These are phyloP conservation scores for Columba guinea DNA, from an alignment of 2,797 vertebrate species.

Conservation along the genomic window DNA sequence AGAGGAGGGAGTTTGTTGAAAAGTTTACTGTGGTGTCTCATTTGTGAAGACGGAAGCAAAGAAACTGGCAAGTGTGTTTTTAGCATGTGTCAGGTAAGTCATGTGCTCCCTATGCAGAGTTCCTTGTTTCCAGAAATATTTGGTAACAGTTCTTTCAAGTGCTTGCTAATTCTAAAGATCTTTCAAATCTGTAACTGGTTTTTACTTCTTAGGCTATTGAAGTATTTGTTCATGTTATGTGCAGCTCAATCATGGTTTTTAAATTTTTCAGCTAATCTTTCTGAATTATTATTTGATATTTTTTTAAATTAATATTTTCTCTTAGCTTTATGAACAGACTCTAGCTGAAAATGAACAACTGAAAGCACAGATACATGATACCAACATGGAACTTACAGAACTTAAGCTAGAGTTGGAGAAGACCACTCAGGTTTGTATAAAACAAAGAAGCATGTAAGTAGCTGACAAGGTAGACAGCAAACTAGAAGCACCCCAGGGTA, in stretches of 20 bases:
- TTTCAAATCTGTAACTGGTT: background rate
- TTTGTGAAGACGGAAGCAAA: background rate
- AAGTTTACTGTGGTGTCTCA: background rate
- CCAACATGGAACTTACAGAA: slow-evolving; percentile 93
- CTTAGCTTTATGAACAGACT: slow-evolving; percentile 97
- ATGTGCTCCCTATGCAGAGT: background rate
- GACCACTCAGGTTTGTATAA: slow-evolving; percentile 91
- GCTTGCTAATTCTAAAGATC: background rate
- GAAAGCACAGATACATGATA: slow-evolving; percentile 96
- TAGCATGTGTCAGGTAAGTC: background rate
- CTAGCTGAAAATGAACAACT: slow-evolving; percentile 97
- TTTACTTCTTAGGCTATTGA: background rate
- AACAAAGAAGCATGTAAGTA: background rate
- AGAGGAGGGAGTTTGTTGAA: background rate
- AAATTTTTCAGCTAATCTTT: background rate
- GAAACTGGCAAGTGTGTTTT: background rate
- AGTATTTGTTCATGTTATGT: background rate
- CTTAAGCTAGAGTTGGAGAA: slow-evolving; percentile 97
- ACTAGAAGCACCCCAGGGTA: background rate
- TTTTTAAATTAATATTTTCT: slow-evolving; percentile 32
- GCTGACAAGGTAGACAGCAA: background rate
- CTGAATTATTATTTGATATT: background rate
- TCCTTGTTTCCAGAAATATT: background rate
- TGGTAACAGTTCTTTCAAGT: background rate
- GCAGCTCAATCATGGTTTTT: background rate